A percentile compares a stretch with the other conserved stretches of the same genome.
Conservation (phyloP, 1,140 invertebrate species). For the Cotesia glomerata region DNA sequence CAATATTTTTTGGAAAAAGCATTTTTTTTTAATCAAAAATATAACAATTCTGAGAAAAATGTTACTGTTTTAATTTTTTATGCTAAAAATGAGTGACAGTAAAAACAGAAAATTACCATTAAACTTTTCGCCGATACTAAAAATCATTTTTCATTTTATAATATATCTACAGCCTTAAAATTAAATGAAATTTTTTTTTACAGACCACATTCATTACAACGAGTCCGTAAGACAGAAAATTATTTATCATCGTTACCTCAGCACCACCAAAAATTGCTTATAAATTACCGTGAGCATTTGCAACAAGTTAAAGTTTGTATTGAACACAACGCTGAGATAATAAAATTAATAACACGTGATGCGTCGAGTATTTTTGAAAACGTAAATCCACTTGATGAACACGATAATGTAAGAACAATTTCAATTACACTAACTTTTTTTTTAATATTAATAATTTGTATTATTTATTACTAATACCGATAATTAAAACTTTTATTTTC, state of each 20-base stretch:
- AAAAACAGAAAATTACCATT: not conserved
- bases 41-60: too few species aligned
- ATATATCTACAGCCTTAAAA: not conserved
- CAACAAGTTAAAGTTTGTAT: slow-evolving; percentile 78
- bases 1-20: too few species aligned
- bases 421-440: slow-evolving; percentile 45
- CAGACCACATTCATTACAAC: slow-evolving; percentile 68
- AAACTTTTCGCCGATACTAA: too few species aligned
- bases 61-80: too few species aligned
- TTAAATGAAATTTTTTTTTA: slow-evolving; percentile 21
- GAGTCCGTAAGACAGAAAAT: slow-evolving; percentile 76
- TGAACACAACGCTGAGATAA: slow-evolving; percentile 83
- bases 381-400: slow-evolving; percentile 62
- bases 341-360: slow-evolving; percentile 83
- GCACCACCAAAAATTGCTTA: slow-evolving; percentile 78
- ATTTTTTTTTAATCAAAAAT: too few species aligned
- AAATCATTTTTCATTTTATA: not conserved
- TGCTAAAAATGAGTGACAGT: too few species aligned
- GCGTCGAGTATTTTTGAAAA: slow-evolving; percentile 86
- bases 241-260: slow-evolving; percentile 77
- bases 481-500: not conserved
- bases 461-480: too few species aligned
- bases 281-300: slow-evolving; percentile 79
- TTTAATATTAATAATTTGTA: not conserved
- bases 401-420: slow-evolving; percentile 58